Evolutionary conservation across 2,888 invertebrate species (phyloP), one percentile per base, ranked within the genome.

Genomic region (Marasmarcha lunaedactyla): DNA sequence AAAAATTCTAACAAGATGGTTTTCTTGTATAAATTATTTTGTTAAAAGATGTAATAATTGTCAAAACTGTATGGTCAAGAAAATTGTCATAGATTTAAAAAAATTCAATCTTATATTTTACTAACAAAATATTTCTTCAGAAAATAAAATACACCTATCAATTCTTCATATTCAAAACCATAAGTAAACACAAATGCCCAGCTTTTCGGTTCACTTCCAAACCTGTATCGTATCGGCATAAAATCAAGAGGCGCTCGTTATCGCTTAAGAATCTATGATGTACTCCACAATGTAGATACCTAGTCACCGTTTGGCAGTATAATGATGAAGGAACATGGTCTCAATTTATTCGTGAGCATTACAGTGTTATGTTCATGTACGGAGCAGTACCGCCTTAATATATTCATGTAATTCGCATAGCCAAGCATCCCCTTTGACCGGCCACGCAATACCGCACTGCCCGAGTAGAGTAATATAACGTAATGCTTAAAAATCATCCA

Each of bases 331-430:
- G 71, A 76, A 67, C 73, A 72, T 65, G 66, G 62, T 71, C 71
- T 65, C 77, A 79, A 83, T 79, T 71, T 81, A 78, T 79, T 74
- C 77, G 73, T 76, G 70, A 74, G 71, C 76, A 83, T 79, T 78
- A 79, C 79, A 71, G 66, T 73, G 71, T 74, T 72, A 74, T 20
- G 20, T 20, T 20, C 77, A 71, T 76, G 70, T 72, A 77, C 64
- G 68, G 70, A 71, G 72, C 66, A 67, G 63, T 71, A 60, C 71
- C 71, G 71, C 76, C 73, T 74, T 83, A 83, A 83, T 81, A 77
- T 83, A 83, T 83, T 83, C 83, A 81, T 79, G 81, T 81, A 81
- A 83, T 81, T 81, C 83, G 74, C 79, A 76, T 79, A 73, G 71
- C 77, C 71, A 77, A 10, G 72, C 69, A 76, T 81, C 79, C 79